A percentile compares a stretch with the other conserved stretches of the same genome.
Evolutionary conservation across 2,888 invertebrate genomes (phyloP).

Genomic region (Omphaloscelis lunosa): DNA sequence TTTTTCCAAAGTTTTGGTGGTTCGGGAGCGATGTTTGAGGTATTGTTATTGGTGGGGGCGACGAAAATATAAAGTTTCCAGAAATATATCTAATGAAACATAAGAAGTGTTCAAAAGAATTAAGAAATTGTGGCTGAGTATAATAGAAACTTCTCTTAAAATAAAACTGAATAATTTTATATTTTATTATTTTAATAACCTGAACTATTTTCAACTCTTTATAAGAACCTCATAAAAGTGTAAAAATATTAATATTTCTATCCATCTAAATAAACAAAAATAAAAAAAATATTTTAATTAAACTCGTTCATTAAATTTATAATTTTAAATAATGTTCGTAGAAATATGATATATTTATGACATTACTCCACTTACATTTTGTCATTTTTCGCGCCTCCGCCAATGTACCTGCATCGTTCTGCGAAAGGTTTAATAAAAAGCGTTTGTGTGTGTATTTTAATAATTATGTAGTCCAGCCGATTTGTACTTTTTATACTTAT

Average conservation of each 20-base stretch:
- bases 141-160: no score
- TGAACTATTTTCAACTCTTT: no score
- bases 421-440: constrained; percentile 56
- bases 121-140: background rate
- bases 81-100: background rate
- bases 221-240: background rate
- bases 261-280: background rate
- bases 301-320: background rate
- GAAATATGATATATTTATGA: background rate
- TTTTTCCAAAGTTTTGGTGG: constrained; percentile 59
- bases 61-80: background rate
- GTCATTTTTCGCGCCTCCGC: constrained; percentile 35
- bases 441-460: constrained; percentile 73
- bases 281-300: background rate
- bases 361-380: background rate
- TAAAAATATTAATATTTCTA: background rate
- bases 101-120: background rate
- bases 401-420: constrained; percentile 55
- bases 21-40: constrained; percentile 64
- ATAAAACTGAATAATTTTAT: background rate
- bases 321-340: background rate
- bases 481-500: constrained; percentile 62
- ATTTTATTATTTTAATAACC: no score
- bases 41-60: constrained; percentile 52
- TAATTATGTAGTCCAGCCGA: constrained; percentile 77